These are phyloP conservation scores for Parapristionchus giblindavisi DNA, from an alignment of 2,888 invertebrate species.

Conservation along the genomic window DNA sequence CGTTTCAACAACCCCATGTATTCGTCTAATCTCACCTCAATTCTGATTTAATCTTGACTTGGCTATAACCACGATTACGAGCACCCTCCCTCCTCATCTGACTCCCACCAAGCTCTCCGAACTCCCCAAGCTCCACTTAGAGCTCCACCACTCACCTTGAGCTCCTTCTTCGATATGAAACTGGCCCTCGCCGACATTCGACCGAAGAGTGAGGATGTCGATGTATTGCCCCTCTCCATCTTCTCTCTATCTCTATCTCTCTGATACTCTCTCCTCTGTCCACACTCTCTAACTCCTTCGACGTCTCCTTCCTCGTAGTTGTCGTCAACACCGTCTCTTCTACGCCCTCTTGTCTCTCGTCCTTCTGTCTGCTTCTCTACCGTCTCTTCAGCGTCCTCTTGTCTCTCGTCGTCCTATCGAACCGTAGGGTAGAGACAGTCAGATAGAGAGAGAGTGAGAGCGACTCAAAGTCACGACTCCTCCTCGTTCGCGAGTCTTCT, in stretches of 20 bases:
- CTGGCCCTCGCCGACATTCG: conserved; percentile 23
- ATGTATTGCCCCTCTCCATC: conserved; percentile 24
- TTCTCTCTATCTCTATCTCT: conserved; percentile 17
- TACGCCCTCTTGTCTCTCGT: conserved; percentile 28
- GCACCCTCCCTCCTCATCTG: background rate
- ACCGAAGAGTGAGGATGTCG: conserved; percentile 36
- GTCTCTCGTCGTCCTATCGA: background rate
- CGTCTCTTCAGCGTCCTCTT: conserved; percentile 5
- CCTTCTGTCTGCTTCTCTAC: background rate
- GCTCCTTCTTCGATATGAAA: conserved; percentile 34
- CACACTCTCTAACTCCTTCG: conserved; percentile 2
- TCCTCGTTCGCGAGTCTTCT: no score
- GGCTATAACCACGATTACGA: no score
- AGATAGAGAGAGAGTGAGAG: no score
- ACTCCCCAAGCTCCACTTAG: background rate
- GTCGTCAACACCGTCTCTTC: no score
- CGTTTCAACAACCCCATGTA: background rate
- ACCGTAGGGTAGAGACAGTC: background rate
- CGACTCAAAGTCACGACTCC: no score
- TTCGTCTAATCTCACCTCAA: conserved; percentile 2
- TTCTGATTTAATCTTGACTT: no score
- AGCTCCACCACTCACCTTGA: conserved; percentile 31
- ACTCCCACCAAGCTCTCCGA: background rate
- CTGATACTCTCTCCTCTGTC: conserved; percentile 12
- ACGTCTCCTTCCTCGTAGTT: no score